Percentiles rank a stretch among this genome's conserved stretches.
Conservation (phyloP, 2,797 vertebrate species). For the Podarcis siculus region DNA sequence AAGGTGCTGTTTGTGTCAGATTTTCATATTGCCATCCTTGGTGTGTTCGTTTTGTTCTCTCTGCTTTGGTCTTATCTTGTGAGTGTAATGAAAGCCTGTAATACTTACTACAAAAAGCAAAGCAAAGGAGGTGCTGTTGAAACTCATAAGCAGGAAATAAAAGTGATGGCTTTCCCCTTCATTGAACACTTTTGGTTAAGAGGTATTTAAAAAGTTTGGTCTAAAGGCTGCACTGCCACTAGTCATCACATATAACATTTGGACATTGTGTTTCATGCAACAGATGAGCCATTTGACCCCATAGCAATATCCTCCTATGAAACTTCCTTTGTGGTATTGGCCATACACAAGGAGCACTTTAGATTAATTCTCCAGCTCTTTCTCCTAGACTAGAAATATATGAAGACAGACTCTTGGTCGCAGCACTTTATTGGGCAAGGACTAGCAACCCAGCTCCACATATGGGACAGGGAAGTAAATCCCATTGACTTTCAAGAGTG, state of each 20-base stretch:
- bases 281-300: background rate
- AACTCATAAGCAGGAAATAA: too few species aligned
- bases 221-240: background rate
- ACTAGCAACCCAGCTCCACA: background rate
- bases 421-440: background rate
- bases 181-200: too few species aligned
- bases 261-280: background rate
- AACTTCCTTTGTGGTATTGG: background rate
- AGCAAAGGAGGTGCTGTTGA: background rate
- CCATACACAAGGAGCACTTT: background rate
- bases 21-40: too few species aligned
- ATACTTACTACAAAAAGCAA: too few species aligned
- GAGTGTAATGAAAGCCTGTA: too few species aligned
- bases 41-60: too few species aligned
- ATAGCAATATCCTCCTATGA: background rate
- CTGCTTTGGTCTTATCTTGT: too few species aligned
- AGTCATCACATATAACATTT: background rate
- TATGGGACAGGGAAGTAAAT: slow-evolving; percentile 10
- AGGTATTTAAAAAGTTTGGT: background rate
- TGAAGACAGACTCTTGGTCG: background rate
- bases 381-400: background rate
- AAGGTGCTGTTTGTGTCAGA: too few species aligned
- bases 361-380: background rate
- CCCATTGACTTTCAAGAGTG: slow-evolving; percentile 8
- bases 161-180: too few species aligned